Conservation (phyloP, 2,888 invertebrate species). For the Dryomyza anilis region DNA sequence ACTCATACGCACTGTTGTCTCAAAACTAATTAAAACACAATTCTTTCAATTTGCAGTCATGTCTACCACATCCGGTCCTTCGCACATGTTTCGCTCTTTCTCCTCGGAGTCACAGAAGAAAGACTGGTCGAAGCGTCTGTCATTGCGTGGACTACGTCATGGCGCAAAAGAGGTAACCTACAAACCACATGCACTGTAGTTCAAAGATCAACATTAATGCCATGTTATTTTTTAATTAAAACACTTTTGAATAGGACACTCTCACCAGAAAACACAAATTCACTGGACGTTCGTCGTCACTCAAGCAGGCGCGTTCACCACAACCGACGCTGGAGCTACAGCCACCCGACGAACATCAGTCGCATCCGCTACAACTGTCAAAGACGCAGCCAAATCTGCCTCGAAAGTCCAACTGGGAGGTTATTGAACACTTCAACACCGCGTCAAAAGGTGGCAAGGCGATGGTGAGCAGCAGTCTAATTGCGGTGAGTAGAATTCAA, state of each 20-base stretch:
- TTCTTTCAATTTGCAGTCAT: constrained; percentile 33
- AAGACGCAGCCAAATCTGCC: constrained; percentile 68
- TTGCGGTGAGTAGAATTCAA: constrained; percentile 68
- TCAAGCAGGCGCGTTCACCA: constrained; percentile 62
- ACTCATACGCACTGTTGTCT: neutral
- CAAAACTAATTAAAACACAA: neutral
- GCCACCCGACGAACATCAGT: constrained; percentile 43
- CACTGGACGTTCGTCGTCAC: constrained; percentile 66
- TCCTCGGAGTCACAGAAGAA: constrained; percentile 71
- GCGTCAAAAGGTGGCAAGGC: constrained; percentile 67
- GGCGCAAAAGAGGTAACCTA: constrained; percentile 51
- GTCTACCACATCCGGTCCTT: constrained; percentile 36
- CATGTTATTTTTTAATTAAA: neutral
- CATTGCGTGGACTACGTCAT: constrained; percentile 73
- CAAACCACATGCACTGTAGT: neutral
- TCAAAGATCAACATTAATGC: neutral
- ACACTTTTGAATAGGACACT: constrained; percentile 33
- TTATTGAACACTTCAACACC: constrained; percentile 82
- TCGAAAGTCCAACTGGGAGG: constrained; percentile 88
- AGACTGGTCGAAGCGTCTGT: constrained; percentile 77
- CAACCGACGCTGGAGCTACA: constrained; percentile 57
- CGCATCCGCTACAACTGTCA: constrained; percentile 42
- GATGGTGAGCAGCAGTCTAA: constrained; percentile 68
- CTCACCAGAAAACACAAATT: constrained; percentile 48
- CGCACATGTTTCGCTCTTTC: constrained; percentile 68